phyloP scores from a whole-genome alignment of 2,797 vertebrate genomes.

The Halcyon leucocephala region DNA sequence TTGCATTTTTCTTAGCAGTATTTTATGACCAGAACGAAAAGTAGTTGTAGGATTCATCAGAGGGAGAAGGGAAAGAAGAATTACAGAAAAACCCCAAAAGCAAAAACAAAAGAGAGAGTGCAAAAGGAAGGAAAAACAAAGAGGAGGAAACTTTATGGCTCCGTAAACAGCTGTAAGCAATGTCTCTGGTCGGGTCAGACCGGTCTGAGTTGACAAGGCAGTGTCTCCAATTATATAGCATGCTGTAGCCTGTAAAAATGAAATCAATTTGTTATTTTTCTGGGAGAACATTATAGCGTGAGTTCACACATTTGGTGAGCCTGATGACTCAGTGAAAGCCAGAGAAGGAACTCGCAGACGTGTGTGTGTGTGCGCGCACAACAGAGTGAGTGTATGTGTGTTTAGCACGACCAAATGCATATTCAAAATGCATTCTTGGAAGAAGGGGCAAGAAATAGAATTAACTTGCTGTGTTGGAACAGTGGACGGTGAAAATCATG shows the following conservation, averaged over 20 bases:
- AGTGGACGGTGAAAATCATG: not conserved
- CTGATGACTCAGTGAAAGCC: constrained; percentile 60
- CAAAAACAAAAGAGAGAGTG: not conserved
- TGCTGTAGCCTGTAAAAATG: constrained; percentile 75
- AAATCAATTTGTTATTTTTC: constrained; percentile 79
- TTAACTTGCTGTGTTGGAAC: not conserved
- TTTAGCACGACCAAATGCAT: not conserved
- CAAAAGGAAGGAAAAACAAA: constrained; percentile 67
- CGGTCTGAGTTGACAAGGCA: constrained; percentile 76
- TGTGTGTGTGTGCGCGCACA: not conserved
- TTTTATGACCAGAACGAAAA: constrained; percentile 30
- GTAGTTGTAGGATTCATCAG: not conserved
- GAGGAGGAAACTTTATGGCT: constrained; percentile 71
- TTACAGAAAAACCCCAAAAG: not conserved
- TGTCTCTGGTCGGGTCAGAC: constrained; percentile 77
- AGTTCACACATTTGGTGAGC: constrained; percentile 71
- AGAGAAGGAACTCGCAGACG: not conserved
- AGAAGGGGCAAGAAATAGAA: not conserved
- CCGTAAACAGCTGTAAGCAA: constrained; percentile 77
- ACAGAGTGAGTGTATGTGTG: rapidly evolving
- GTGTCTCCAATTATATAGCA: constrained; percentile 79
- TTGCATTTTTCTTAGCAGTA: not conserved
- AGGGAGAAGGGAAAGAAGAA: not conserved
- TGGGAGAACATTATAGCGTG: constrained; percentile 67
- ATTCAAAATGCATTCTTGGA: not conserved